Evolutionary conservation across 2,113 vertebrate genomes (phyloP).

Genomic region (Toxotes jaculatrix): DNA sequence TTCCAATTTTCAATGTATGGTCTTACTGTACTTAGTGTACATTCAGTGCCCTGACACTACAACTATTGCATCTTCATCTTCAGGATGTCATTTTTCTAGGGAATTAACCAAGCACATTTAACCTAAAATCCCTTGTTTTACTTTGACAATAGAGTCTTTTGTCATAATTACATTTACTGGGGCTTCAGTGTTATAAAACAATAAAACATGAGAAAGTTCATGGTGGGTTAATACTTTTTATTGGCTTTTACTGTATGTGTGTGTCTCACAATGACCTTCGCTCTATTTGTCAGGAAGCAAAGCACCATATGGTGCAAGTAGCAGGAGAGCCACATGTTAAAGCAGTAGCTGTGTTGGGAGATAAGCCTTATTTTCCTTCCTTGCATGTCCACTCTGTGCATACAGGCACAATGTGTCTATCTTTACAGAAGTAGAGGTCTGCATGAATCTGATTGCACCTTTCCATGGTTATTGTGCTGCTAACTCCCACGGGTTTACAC

Average conservation of each 20-base stretch:
- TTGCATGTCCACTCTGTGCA: constrained; percentile 1
- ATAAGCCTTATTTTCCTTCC: constrained; percentile 45
- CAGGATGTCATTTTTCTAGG: not conserved
- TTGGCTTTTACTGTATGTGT: not conserved
- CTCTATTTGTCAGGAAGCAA: constrained; percentile 23
- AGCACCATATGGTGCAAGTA: constrained; percentile 16
- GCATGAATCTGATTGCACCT: not conserved
- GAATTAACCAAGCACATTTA: not conserved
- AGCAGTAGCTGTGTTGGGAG: constrained; percentile 24
- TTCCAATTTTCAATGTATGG: not conserved
- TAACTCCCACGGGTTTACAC: not conserved
- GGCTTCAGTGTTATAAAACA: not conserved
- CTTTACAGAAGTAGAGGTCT: not conserved
- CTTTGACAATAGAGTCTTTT: not conserved
- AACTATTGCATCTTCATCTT: not conserved
- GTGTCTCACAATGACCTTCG: constrained; percentile 18
- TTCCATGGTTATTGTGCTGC: constrained; percentile 7
- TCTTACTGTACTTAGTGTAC: not conserved
- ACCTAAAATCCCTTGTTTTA: not conserved
- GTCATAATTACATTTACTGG: not conserved
- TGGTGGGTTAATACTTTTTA: not conserved
- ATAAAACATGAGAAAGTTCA: not conserved
- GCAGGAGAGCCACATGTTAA: not conserved
- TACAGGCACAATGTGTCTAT: not conserved
- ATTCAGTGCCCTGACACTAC: not conserved